phyloP scores from a whole-genome alignment of 2,113 vertebrate genomes.

The Pollimyrus isidori region DNA sequence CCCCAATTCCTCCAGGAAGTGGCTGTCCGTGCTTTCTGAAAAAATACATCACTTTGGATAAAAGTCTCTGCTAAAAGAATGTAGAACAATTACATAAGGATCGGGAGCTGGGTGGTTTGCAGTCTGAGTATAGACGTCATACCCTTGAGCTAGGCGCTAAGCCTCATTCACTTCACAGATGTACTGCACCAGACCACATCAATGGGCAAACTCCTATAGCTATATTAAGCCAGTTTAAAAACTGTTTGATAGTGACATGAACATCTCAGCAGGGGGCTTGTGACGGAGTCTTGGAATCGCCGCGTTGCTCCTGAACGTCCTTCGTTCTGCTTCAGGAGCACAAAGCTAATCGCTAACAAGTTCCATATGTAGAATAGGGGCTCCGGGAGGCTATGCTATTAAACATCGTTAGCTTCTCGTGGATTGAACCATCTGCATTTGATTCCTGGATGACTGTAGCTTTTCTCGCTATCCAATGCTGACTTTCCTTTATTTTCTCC shows the following conservation, averaged over 20 bases:
- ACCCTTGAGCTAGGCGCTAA: neutral
- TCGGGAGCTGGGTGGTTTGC: neutral
- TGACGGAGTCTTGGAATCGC: neutral
- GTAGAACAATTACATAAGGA: neutral
- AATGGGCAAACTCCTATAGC: neutral
- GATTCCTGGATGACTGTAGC: neutral
- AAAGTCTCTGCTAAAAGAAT: neutral
- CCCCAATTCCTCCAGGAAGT: neutral
- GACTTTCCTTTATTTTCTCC: neutral
- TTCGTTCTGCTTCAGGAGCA: neutral
- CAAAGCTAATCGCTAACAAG: neutral
- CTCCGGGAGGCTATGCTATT: neutral
- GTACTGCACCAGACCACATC: neutral
- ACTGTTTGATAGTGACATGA: neutral
- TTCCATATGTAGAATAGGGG: neutral
- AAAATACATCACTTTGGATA: neutral
- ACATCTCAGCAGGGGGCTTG: neutral
- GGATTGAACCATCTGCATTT: conserved; percentile 1
- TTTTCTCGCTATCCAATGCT: neutral
- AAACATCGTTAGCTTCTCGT: neutral
- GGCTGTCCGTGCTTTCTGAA: neutral
- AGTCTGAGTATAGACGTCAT: neutral
- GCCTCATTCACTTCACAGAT: neutral
- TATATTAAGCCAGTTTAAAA: neutral
- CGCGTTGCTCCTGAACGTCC: neutral